Evolutionary conservation across 64 coral and sea anemone genomes (phyloP).

Genomic region (Montipora capricornis): DNA sequence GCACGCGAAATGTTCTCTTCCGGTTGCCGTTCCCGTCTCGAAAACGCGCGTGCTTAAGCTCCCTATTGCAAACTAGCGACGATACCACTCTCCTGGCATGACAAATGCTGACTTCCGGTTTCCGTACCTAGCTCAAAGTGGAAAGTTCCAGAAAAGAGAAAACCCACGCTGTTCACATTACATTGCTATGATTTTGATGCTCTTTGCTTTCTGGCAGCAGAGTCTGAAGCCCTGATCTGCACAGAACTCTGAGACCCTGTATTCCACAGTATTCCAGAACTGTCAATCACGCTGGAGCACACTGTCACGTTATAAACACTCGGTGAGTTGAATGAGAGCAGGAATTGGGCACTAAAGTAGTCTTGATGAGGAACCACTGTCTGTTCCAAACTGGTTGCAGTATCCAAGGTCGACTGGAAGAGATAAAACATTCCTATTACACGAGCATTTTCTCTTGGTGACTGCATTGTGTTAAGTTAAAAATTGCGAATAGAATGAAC

Average conservation of each 20-base stretch:
- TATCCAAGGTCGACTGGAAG: constrained; percentile 62
- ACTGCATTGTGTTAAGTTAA: no score
- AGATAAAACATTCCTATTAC: not conserved
- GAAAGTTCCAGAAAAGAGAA: no score
- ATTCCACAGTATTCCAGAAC: constrained; percentile 88
- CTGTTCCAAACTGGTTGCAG: constrained; percentile 85
- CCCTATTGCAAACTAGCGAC: no score
- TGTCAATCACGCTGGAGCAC: constrained; percentile 81
- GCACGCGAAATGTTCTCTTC: no score
- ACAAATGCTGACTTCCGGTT: not conserved
- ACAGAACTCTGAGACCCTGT: constrained; percentile 85
- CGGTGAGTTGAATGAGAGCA: constrained; percentile 81
- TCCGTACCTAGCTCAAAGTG: not conserved
- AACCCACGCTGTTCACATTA: not conserved
- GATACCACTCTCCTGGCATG: no score
- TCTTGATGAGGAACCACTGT: constrained; percentile 94
- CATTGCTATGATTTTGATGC: constrained; percentile 6
- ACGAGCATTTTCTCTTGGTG: no score
- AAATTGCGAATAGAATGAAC: no score
- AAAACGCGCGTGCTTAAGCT: no score
- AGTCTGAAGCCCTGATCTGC: constrained; percentile 73
- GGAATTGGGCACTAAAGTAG: constrained; percentile 99
- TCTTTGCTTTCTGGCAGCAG: constrained; percentile 14
- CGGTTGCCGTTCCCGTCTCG: no score
- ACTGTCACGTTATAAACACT: constrained; percentile 88